Base-by-base conservation (phyloP, 2,888 invertebrate genomes). In the Oasisia sp. region DNA sequence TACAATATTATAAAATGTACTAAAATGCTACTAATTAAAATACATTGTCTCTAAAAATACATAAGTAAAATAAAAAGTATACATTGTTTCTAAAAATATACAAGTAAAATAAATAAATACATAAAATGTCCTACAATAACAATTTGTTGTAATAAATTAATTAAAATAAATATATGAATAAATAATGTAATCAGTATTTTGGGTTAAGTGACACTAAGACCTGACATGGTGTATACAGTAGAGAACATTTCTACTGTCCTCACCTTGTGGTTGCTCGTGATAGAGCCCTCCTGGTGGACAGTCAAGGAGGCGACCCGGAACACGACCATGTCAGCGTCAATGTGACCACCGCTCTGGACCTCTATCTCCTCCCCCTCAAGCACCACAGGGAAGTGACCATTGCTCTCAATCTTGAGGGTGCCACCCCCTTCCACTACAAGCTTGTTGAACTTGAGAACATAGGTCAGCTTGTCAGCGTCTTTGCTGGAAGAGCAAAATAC, bases 401-500 rank as follows among this genome's bases (percentile, higher is more conserved):
- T 45, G n/a, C 38, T 45, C 32, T 94, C 93, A n/a, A 95, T 94
- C 27, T 92, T 93, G 92, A 95, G 92, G 7, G 92, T 93, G 50
- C 95, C 95, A 27, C 95, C 94, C 89, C 95, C 94, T 89, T 95
- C 93, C 32, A 95, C 93, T 2, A 93, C 93, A 27, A 95, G 94
- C 32, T 93, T 92, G 27, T 92, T 93, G 91, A 95, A 95, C 32
- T 93, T 74, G 74, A 74, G 74, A 7, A 74, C 74, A 19, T 74
- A 74, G 27, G 74, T 74, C 74, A 74, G 74, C 74, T 74, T 74
- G n/a, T 74, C 74, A 74, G 74, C 27, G 27, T 19, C 74, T 74
- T 74, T 74, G n/a, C 74, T 74, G 74, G 14, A 74, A 74, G 27
- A 74, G 27, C 74, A 74, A 74, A 7, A 27, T 27, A 19, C 8